These are phyloP conservation scores for Chrysemys picta DNA, from an alignment of 2,113 vertebrate genomes.

Conservation along the genomic window DNA sequence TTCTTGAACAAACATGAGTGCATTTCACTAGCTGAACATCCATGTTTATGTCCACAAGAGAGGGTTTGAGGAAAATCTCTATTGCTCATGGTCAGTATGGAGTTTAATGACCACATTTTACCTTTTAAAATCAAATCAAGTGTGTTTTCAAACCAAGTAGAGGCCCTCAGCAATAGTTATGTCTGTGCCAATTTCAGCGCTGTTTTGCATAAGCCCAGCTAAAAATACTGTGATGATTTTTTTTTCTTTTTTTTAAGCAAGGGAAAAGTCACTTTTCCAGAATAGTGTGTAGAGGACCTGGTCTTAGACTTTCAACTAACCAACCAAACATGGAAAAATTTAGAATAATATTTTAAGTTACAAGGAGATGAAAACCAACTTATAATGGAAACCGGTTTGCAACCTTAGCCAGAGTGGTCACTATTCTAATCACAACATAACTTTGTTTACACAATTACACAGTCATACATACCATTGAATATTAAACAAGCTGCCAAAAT, in stretches of 20 bases:
- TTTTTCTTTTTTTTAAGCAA: background rate
- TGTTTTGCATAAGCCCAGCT: background rate
- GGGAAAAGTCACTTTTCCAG: background rate
- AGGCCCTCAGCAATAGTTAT: background rate
- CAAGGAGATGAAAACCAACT: background rate
- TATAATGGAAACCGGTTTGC: background rate
- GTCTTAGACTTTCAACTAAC: background rate
- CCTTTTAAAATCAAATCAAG: background rate
- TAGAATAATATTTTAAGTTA: background rate
- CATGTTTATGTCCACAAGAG: background rate
- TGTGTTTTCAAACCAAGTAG: background rate
- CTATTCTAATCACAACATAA: background rate
- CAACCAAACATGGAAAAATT: background rate
- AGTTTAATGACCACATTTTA: background rate
- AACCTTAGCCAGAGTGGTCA: background rate
- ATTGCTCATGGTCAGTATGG: background rate
- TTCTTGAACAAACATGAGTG: background rate
- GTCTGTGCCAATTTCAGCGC: background rate
- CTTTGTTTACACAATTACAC: background rate
- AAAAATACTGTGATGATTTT: background rate
- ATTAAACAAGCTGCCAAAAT: background rate
- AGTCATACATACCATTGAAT: background rate
- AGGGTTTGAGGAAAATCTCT: background rate
- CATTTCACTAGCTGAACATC: background rate
- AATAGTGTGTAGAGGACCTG: background rate